These are phyloP conservation scores for Volucella inflata DNA, from an alignment of 2,888 invertebrate species.

Conservation along the genomic window DNA sequence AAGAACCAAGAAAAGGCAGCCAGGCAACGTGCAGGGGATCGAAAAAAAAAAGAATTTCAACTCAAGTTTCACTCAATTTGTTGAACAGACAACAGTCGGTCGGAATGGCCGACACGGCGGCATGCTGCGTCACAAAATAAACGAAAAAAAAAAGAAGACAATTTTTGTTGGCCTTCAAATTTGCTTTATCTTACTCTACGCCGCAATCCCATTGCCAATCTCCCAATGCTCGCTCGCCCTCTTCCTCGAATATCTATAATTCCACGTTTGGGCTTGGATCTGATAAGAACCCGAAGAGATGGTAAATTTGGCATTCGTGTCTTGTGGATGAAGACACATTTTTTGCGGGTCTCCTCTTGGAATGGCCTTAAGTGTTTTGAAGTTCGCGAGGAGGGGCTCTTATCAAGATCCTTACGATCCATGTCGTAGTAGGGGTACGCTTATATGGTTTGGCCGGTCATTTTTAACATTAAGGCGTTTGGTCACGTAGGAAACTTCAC, in stretches of 20 bases:
- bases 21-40: not conserved
- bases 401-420: constrained; percentile 65
- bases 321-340: constrained; percentile 48
- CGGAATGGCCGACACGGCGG: constrained; percentile 9
- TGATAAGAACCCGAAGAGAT: constrained; percentile 53
- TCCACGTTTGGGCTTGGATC: constrained; percentile 58
- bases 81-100: constrained; percentile 58
- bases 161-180: constrained; percentile 68
- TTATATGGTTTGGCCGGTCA: constrained; percentile 36
- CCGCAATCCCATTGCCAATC: not conserved
- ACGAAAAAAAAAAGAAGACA: constrained; percentile 2
- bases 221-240: not conserved
- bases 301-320: constrained; percentile 62
- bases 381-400: constrained; percentile 26
- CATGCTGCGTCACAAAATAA: constrained; percentile 14
- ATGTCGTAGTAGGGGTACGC: constrained; percentile 27
- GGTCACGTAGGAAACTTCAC: constrained; percentile 72
- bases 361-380: constrained; percentile 27
- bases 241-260: constrained; percentile 19
- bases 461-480: constrained; percentile 65
- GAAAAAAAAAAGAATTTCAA: constrained; percentile 28
- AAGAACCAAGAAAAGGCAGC: constrained; percentile 19
- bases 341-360: not conserved
- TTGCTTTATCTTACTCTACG: constrained; percentile 34
- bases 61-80: constrained; percentile 72